Base-by-base conservation (phyloP, 2,113 vertebrate species). In the Alosa alosa region DNA sequence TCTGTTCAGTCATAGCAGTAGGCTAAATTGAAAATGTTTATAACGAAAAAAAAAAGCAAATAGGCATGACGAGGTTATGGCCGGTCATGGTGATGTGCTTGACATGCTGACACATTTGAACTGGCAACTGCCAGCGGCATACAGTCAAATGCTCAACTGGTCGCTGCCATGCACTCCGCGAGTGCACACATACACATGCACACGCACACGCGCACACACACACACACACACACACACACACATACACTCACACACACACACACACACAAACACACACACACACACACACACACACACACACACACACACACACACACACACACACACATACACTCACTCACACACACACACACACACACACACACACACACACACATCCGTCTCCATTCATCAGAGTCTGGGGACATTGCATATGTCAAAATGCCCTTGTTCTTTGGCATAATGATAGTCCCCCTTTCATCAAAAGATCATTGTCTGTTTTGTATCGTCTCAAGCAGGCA, bases 51-150 rank as follows among this genome's bases (percentile, higher is more conserved):
- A 31, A 31, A 31, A 31, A 31, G 31, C 31, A 31, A 31, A 31
- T 31, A 31, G 31, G 31, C 31, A 31, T 31, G 31, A 41, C 39
- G 15, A 39, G 39, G 36, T 81, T 83, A 52, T 31, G 82, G 57
- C 31, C 36, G 45, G 45, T 83, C 84, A 84, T 81, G 64, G 47
- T 86, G 50, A 87, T 82, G 87, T 31, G 82, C 25, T 84, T 83
- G 46, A 84, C 22, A 13, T 85, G 41, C 31, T 78, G 49, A 49
- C 87, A 78, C 31, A 36, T 78, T 78, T 78, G 45, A 83, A 20
- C 44, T 83, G 68, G 46, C 86, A 84, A 83, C 85, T 72, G 86
- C 49, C 57, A 84, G 44, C 83, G 72, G 83, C 85, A 85, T 60
- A 85, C 78, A 84, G n/a, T 82, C 36, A 64, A 72, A 83, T 86